Base-by-base conservation (phyloP, 2,797 vertebrate genomes). In the Pangasius sanitwongsei region DNA sequence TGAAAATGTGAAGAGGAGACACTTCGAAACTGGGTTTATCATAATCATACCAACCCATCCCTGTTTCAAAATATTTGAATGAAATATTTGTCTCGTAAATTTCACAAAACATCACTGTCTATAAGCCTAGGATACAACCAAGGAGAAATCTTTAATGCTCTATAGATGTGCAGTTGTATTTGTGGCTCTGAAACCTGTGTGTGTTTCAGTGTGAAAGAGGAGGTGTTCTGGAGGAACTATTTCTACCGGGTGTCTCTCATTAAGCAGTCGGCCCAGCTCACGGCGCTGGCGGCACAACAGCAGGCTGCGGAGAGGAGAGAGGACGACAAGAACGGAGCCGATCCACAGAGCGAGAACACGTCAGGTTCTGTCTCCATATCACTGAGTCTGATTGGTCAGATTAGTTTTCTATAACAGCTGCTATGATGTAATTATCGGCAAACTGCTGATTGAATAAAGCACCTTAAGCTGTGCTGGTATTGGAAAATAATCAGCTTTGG, bases 161-260 rank as follows among this genome's bases (percentile, higher is more conserved):
- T 28, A 31, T 13, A 25, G 34, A 25, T 23, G 31, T 81, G 53
- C 31, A 12, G 20, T 41, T 34, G 16, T 83, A 12, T 55, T 55
- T 55, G 28, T 31, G 6, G n/a, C 28, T 20, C 18, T 55, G 28
- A 55, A 57, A 9, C 8, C 3, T 55, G 20, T 85, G 53, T 91
- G 81, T 53, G 37, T 87, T 87, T 89, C 86, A 99, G 98, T 0
- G 94, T 99, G 88, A 99, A 98, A 90, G 98, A 99, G 92, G 98
- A 98, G 15, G 94, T 95, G 3, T 99, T 99, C 93, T 99, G 98
- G 97, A 98, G 97, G 93, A 99, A 99, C 93, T 98, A 99, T 92
- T 98, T 99, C 93, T 99, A 99, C 94, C 96, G 97, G 0, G 97
- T 99, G 86, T 98, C 98, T 70, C 93, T 99, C 91, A 98, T 99